Evolutionary conservation across 2,113 vertebrate genomes (phyloP).

Genomic region (Cyanocitta stelleri): DNA sequence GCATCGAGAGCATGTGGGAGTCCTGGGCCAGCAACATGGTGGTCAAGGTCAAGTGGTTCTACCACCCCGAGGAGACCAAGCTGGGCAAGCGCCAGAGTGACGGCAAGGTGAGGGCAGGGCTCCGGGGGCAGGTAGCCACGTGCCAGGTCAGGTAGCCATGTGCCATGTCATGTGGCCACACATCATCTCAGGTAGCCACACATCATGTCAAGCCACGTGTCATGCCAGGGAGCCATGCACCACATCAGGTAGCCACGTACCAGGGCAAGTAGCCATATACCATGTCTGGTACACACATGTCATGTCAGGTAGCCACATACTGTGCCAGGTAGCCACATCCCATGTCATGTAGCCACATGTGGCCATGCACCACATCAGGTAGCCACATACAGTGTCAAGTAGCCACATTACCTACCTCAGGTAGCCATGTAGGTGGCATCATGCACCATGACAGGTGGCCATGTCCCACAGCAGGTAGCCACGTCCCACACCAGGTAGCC

Average conservation of each 20-base stretch:
- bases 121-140: not conserved
- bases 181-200: rapidly evolving
- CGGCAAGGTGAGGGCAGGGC: constrained; percentile 81
- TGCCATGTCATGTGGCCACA: rapidly evolving
- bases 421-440: too few species aligned
- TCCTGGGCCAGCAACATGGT: constrained; percentile 98
- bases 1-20: constrained; percentile 97
- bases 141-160: not conserved
- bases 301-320: not conserved
- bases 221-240: not conserved
- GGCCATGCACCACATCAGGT: not conserved
- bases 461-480: too few species aligned
- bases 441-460: too few species aligned
- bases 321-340: not conserved
- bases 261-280: rapidly evolving
- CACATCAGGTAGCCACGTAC: rapidly evolving
- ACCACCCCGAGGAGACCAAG: constrained; percentile 96
- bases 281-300: rapidly evolving
- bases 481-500: not conserved
- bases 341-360: not conserved
- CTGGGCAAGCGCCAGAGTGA: constrained; percentile 90
- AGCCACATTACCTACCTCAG: not conserved
- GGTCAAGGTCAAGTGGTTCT: constrained; percentile 98
- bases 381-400: rapidly evolving
- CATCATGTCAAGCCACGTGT: too few species aligned